Percentiles rank a stretch among this genome's conserved stretches.
Evolutionary conservation across 2,797 vertebrate genomes (phyloP).

Genomic region (Acanthurus tractus): DNA sequence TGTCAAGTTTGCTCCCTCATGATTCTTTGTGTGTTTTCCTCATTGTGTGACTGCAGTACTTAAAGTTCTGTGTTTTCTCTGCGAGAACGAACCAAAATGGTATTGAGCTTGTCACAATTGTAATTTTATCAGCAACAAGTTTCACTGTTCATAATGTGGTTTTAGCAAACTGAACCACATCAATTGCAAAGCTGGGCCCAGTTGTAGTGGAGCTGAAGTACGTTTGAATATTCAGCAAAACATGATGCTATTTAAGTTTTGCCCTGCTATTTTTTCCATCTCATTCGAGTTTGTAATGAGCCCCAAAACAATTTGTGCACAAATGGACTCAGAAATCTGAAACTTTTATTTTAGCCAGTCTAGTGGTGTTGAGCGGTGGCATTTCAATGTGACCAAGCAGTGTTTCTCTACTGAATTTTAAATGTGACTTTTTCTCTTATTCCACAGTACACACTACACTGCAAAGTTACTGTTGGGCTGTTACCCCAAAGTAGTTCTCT

Average conservation of each 20-base stretch:
- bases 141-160: neutral
- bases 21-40: constrained; percentile 23
- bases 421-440: constrained; percentile 7
- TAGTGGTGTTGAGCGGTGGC: neutral
- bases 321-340: neutral
- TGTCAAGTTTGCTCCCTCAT: constrained; percentile 33
- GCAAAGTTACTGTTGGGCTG: neutral
- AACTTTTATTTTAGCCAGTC: constrained; percentile 5
- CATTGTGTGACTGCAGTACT: constrained; percentile 33
- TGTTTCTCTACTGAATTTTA: constrained; percentile 2
- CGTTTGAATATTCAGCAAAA: neutral
- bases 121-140: constrained; percentile 5
- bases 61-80: constrained; percentile 13
- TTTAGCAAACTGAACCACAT: neutral
- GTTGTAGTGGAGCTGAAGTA: neutral
- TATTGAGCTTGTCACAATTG: constrained; percentile 1
- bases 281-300: neutral
- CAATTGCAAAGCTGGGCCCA: neutral
- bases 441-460: neutral
- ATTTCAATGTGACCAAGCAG: neutral
- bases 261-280: neutral
- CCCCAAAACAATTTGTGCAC: neutral
- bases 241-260: neutral
- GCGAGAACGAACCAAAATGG: constrained; percentile 1
- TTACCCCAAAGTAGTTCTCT: too few relatives aligned